Conservation (phyloP, 2,888 invertebrate genomes). For the Hecatera dysodea region DNA sequence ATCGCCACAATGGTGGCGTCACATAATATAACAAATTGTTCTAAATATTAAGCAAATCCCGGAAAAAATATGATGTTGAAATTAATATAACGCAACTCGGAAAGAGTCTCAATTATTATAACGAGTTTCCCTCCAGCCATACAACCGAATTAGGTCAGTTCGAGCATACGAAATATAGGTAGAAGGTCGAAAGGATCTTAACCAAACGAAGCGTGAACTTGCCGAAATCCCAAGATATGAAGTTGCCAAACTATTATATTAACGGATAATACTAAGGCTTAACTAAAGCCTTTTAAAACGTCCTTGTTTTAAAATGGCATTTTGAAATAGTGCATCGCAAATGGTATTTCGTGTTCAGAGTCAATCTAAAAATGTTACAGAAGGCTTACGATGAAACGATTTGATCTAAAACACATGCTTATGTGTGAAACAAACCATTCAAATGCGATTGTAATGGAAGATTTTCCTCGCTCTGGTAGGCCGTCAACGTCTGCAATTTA, state of each 20-base stretch:
- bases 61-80: background rate
- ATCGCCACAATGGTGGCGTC: no score
- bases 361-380: no score
- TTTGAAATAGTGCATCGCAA: no score
- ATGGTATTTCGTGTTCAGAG: no score
- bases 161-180: constrained; percentile 31
- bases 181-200: constrained; percentile 49
- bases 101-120: constrained; percentile 15
- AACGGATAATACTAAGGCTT: background rate
- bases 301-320: no score
- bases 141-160: constrained; percentile 54
- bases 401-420: no score
- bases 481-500: no score
- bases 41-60: background rate
- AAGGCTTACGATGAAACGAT: no score
- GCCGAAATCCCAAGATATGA: constrained; percentile 24
- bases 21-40: background rate
- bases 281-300: background rate
- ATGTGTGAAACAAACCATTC: no score
- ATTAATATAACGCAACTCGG: background rate
- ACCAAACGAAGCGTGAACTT: constrained; percentile 47
- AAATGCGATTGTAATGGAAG: no score
- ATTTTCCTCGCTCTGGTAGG: no score
- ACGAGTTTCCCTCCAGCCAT: constrained; percentile 30
- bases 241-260: constrained; percentile 26